Percentiles rank a stretch among this genome's conserved stretches.
Conservation (phyloP, 2,797 vertebrate species). For the Macroramphosus scolopax region DNA sequence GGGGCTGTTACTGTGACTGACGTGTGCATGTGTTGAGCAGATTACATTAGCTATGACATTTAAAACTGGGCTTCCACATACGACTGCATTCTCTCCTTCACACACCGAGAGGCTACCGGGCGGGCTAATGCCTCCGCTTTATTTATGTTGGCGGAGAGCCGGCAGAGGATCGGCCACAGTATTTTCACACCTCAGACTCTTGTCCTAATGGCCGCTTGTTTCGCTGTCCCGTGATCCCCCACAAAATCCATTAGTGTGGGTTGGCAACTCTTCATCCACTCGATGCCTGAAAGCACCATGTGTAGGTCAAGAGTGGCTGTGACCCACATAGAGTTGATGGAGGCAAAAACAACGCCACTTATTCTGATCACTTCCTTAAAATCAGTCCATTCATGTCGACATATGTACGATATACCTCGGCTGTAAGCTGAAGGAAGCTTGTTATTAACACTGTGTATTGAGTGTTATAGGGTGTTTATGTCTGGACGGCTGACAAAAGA, state of each 20-base stretch:
- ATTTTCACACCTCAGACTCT: constrained; percentile 70
- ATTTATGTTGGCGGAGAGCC: constrained; percentile 74
- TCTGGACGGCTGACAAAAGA: constrained; percentile 71
- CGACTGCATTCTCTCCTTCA: constrained; percentile 50
- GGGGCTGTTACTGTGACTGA: constrained; percentile 72
- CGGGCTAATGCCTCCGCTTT: constrained; percentile 67
- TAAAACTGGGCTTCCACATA: constrained; percentile 68
- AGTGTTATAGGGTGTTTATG: constrained; percentile 64
- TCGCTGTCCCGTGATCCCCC: constrained; percentile 63
- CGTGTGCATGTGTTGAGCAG: constrained; percentile 76
- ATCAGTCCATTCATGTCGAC: constrained; percentile 13
- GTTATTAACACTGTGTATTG: constrained; percentile 56
- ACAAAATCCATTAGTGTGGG: constrained; percentile 66
- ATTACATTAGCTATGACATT: constrained; percentile 75
- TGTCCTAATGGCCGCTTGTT: constrained; percentile 68
- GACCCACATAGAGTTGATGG: constrained; percentile 43
- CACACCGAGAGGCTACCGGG: constrained; percentile 55
- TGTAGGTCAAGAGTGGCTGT: constrained; percentile 52
- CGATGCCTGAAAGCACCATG: constrained; percentile 30
- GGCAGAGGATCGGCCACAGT: constrained; percentile 53
- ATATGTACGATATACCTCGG: constrained; percentile 47
- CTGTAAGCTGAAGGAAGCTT: constrained; percentile 53
- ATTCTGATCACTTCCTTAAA: constrained; percentile 33
- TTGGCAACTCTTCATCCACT: constrained; percentile 49
- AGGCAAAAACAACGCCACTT: constrained; percentile 19